Evolutionary conservation across 2,888 invertebrate genomes (phyloP), one percentile per base, ranked within the genome.

Genomic region (Amiota mariae): DNA sequence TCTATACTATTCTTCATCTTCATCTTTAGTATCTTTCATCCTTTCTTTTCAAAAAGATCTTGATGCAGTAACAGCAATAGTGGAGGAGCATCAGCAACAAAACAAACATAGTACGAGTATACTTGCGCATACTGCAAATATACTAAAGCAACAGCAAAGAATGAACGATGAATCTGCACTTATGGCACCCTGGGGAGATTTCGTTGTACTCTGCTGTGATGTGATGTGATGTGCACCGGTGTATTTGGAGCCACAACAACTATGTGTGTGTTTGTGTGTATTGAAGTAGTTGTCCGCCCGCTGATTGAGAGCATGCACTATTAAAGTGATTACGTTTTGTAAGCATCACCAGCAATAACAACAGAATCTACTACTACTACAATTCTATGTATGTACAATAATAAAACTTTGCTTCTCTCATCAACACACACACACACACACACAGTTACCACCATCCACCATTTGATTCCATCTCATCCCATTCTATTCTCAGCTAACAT

Each of bases 301-400:
- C 71, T 64, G 76, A 80, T 78, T 71, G 75, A 76, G 76, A 80
- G 76, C 74, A 51, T 77, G 77, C 74, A 78, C 75, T 84, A 85
- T 85, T 84, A 82, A 84, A 84, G 85, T 83, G 85, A 85, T 83
- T 83, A 83, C 82, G 82, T 84, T 78, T 80, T 81, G 85, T 80
- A 82, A 83, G 84, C 81, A 80, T 78, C 79, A 77, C 74, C 67
- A 67, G 20, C 54, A 18, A 67, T 15, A 67, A 15, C 67, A 68
- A 48, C 54, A 68, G 12, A 49, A 18, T 47, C 64, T 8, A 66
- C 64, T 15, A 66, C 67, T 24, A 24, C 24, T 3, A n/a, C n/a
- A 67, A 54, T 36, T 46, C 54, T 12, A 54, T n/a, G 54, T 54
- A 54, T 54, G n/a, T n/a, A n/a, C 54, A n/a, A 54, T n/a, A 54